phyloP scores from a whole-genome alignment of 2,113 vertebrate genomes.

The Malurus alboscapulatus region DNA sequence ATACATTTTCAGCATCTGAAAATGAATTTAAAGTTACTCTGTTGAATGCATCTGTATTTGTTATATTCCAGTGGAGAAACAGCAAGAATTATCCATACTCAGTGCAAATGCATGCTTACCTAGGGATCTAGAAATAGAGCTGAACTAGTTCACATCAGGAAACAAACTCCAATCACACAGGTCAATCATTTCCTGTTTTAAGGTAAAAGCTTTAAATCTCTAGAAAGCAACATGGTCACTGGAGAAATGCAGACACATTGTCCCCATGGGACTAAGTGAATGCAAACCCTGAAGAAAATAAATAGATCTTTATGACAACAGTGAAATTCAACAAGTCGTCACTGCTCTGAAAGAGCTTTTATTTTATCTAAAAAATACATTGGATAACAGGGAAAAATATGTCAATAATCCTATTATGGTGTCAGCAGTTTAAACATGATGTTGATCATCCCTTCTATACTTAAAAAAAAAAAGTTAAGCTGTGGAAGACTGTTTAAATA shows the following conservation, averaged over 20 bases:
- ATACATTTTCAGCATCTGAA: not conserved
- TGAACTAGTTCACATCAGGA: not conserved
- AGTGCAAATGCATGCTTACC: not conserved
- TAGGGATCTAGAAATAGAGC: not conserved
- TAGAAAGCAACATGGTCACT: not conserved
- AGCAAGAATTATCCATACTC: not conserved
- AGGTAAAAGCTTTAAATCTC: not conserved
- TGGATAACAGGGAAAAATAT: not conserved
- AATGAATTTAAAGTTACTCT: not conserved
- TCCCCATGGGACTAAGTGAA: not conserved
- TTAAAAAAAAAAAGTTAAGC: not conserved
- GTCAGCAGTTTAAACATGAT: not conserved
- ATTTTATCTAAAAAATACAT: not conserved
- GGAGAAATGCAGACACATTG: not conserved
- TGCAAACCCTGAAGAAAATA: not conserved
- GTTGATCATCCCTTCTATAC: not conserved
- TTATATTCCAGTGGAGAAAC: not conserved
- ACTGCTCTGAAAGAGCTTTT: not conserved
- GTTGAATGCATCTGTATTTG: not conserved
- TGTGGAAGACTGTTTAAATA: not conserved
- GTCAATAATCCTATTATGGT: not conserved
- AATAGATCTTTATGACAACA: not conserved
- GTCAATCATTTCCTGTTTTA: not conserved
- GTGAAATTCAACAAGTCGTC: conserved; percentile 17
- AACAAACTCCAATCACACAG: not conserved